Evolutionary conservation across 2,113 vertebrate genomes (phyloP).

Genomic region (Sander vitreus): DNA sequence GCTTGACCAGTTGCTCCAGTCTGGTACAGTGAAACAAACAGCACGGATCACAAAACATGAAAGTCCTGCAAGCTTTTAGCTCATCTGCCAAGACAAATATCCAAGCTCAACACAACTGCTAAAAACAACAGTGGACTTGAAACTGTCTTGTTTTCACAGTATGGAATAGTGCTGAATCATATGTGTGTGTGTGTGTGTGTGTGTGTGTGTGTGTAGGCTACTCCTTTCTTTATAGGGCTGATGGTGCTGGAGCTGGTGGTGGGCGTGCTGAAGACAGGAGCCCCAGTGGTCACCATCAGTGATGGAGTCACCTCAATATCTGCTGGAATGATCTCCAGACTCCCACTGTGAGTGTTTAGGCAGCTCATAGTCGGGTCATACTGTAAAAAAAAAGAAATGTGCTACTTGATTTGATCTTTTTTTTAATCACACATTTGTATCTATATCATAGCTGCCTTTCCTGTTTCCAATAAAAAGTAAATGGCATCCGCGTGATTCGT

Average conservation of each 20-base stretch:
- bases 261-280: slow-evolving; percentile 83
- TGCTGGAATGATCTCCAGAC: slow-evolving; percentile 88
- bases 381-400: background rate
- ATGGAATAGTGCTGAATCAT: slow-evolving; percentile 48
- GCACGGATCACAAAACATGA: slow-evolving; percentile 70
- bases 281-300: slow-evolving; percentile 79
- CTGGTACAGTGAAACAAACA: slow-evolving; percentile 60
- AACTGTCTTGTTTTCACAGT: slow-evolving; percentile 52
- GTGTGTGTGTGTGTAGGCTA: slow-evolving; percentile 83
- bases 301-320: slow-evolving; percentile 89
- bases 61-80: slow-evolving; percentile 53
- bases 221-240: slow-evolving; percentile 89
- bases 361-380: background rate
- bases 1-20: slow-evolving; percentile 35
- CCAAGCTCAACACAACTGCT: slow-evolving; percentile 20
- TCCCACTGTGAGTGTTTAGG: slow-evolving; percentile 87
- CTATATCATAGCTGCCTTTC: background rate
- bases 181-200: slow-evolving; percentile 56
- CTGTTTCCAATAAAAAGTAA: background rate
- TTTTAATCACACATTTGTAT: background rate
- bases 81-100: slow-evolving; percentile 70
- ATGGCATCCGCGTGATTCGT: fast-evolving
- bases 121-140: slow-evolving; percentile 46
- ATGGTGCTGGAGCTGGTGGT: slow-evolving; percentile 88
- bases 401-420: background rate